Evolutionary conservation across 2,888 invertebrate species (phyloP), one percentile per base, ranked within the genome.

Genomic region (Macaria notata): DNA sequence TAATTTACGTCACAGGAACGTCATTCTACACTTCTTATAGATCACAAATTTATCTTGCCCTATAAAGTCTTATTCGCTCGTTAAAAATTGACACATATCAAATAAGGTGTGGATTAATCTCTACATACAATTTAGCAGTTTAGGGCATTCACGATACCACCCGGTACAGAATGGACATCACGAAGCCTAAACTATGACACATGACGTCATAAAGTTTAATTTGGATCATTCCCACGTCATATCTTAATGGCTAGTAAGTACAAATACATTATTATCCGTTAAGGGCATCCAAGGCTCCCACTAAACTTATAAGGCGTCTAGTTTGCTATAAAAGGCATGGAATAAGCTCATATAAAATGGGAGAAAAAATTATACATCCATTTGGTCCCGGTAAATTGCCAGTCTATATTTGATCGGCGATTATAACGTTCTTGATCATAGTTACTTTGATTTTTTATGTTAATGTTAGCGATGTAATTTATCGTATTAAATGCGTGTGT

Each of bases 131-230:
- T 65, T 64, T 61, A 60, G 59, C 65, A 59, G 53, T 68, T 66
- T 59, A 64, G 62, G 68, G 66, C 70, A 69, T 66, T 61, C 59
- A 61, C 48, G 49, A 33, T 59, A 60, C 55, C 63, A 68, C 61
- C 61, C 61, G 67, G 66, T 49, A 61, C 61, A 51, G 68, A 71
- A 75, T 72, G 71, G 67, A 69, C 62, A 62, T 73, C 67, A 69
- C 71, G 71, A 69, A 67, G 63, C 63, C 69, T 64, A 68, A 78
- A 78, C 64, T 67, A 66, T 74, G 65, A 62, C 56, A 19, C 67
- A 73, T 81, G 78, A 84, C 86, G 87, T 88, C 85, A 86, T 76
- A 70, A 54, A 76, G 76, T 81, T 85, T 75, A 70, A 81, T 86
- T 83, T 79, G 84, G 84, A 69, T 61, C 68, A 73, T 76, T 78